These are phyloP conservation scores for Artibeus lituratus DNA, from an alignment of 2,797 vertebrate genomes.

Conservation along the genomic window DNA sequence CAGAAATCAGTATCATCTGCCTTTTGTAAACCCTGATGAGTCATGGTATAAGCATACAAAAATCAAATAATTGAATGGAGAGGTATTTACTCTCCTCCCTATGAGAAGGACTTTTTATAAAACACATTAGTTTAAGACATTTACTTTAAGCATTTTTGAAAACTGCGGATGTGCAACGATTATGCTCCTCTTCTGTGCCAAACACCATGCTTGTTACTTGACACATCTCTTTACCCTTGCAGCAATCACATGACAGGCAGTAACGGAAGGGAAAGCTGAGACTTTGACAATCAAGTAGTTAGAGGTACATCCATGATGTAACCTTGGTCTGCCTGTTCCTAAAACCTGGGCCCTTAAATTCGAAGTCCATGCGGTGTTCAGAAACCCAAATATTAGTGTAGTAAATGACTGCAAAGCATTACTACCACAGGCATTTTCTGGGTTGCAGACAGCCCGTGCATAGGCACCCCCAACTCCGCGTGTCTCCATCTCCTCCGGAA, in stretches of 20 bases:
- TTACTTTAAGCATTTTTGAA: neutral
- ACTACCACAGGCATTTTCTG: neutral
- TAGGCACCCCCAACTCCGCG: neutral
- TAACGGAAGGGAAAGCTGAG: neutral
- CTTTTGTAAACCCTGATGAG: neutral
- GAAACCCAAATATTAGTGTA: neutral
- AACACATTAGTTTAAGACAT: neutral
- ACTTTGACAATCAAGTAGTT: neutral
- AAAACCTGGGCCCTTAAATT: neutral
- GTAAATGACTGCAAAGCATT: neutral
- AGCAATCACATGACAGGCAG: neutral
- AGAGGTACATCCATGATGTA: neutral
- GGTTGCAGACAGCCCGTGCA: neutral
- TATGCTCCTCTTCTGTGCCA: neutral
- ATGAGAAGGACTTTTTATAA: neutral
- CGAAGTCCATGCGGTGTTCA: neutral
- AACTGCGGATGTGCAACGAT: neutral
- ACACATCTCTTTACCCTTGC: neutral
- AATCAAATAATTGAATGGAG: neutral
- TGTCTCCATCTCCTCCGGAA: neutral
- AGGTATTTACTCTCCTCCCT: neutral
- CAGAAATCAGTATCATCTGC: neutral
- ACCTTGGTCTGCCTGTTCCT: neutral
- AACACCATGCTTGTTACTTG: neutral
- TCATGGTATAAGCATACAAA: neutral